Conservation (phyloP, 2,888 invertebrate species). For the Tipula lateralis region DNA sequence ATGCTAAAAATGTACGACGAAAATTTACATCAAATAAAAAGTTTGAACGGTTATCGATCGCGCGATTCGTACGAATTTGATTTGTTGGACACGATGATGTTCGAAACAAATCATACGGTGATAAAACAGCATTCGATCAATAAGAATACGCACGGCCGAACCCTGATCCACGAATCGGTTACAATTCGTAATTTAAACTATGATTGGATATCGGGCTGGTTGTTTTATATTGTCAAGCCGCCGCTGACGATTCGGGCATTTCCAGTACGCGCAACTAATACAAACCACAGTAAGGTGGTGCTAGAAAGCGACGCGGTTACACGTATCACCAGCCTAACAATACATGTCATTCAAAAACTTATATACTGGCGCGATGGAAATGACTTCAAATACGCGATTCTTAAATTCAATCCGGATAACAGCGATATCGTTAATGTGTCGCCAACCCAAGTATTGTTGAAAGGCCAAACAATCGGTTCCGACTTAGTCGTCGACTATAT, state of each 20-base stretch:
- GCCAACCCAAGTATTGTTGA: not conserved
- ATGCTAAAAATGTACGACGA: not conserved
- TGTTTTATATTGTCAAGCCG: not conserved
- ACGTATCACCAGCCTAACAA: not conserved
- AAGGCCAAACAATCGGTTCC: not conserved
- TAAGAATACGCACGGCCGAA: not conserved
- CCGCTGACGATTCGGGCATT: not conserved
- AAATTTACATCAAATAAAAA: not conserved
- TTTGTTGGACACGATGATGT: not conserved
- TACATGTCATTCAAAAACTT: not conserved
- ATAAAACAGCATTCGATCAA: not conserved
- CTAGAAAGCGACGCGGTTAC: not conserved
- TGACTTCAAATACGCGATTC: not conserved
- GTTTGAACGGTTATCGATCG: not conserved
- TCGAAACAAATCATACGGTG: not conserved
- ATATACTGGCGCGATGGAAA: not conserved
- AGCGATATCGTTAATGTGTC: not conserved
- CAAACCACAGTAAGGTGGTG: not conserved
- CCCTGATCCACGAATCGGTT: not conserved
- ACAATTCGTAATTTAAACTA: not conserved
- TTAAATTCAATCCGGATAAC: not conserved
- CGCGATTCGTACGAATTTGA: not conserved
- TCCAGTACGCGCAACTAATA: not conserved
- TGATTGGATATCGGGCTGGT: not conserved
- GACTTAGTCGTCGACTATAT: not conserved